phyloP scores from a whole-genome alignment of 2,113 vertebrate genomes.

The Bubo scandiacus region DNA sequence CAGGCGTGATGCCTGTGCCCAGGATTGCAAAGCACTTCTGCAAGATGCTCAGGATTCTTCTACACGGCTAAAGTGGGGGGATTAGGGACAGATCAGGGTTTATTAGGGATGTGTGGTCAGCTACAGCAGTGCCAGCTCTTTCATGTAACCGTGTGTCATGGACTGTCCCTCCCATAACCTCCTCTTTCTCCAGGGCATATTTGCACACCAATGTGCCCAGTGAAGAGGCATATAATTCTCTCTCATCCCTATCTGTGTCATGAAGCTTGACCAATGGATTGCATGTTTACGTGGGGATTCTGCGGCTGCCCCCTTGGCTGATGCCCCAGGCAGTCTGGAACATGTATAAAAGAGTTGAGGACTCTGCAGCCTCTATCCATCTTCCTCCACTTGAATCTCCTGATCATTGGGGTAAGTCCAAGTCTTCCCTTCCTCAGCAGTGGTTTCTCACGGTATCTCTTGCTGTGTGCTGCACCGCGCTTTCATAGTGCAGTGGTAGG shows the following conservation, averaged over 20 bases:
- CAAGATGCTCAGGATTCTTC: background rate
- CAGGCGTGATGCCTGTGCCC: background rate
- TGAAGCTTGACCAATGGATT: fast-evolving
- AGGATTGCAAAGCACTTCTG: background rate
- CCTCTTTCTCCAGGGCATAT: background rate
- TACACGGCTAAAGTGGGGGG: background rate
- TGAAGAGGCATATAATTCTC: background rate
- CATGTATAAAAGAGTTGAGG: background rate
- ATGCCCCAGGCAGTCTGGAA: background rate
- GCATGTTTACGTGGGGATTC: background rate
- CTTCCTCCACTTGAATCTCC: background rate
- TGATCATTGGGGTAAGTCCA: background rate
- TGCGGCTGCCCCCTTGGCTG: fast-evolving
- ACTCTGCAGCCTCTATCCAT: background rate
- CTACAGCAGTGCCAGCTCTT: background rate
- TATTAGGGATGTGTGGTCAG: background rate
- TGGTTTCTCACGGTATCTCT: too few species aligned
- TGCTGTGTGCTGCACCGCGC: too few species aligned
- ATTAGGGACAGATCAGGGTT: background rate
- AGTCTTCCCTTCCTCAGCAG: too few species aligned
- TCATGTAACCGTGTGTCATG: fast-evolving
- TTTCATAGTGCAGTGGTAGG: too few species aligned
- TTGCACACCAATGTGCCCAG: fast-evolving
- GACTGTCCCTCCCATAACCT: background rate
- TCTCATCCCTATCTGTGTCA: background rate